These are phyloP conservation scores for Phrynocephalus vlangalii DNA, from an alignment of 2,797 vertebrate species.

Conservation along the genomic window DNA sequence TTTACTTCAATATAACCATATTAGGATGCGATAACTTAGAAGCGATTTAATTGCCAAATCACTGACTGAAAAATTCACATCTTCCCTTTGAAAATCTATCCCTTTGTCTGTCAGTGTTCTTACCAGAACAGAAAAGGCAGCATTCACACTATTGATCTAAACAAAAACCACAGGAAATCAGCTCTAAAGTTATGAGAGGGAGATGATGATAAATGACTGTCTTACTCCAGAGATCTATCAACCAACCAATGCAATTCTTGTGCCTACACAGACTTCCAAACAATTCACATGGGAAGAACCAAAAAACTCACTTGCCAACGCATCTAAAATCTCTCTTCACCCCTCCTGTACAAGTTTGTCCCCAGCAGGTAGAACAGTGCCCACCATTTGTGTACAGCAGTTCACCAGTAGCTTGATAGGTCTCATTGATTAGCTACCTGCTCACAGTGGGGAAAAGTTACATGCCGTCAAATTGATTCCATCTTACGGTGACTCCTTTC, in stretches of 20 bases:
- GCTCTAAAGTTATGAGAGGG: background rate
- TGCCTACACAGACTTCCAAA: background rate
- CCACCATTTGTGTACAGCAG: too few relatives aligned
- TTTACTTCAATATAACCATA: background rate
- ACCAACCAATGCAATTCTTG: background rate
- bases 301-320: background rate
- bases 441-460: background rate
- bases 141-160: background rate
- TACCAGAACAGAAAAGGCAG: background rate
- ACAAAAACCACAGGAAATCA: background rate
- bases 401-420: background rate
- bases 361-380: background rate
- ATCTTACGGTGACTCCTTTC: too few relatives aligned
- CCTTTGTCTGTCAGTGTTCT: background rate
- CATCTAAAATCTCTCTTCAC: background rate
- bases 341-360: background rate
- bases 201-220: background rate
- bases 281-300: background rate
- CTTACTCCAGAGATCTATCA: background rate
- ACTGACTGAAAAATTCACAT: constrained; percentile 10
- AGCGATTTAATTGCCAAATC: constrained; percentile 10
- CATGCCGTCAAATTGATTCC: too few relatives aligned
- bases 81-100: background rate
- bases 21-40: constrained; percentile 1
- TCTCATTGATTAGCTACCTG: background rate